A percentile compares a stretch with the other conserved stretches of the same genome.
These are phyloP conservation scores for Drosophila falleni DNA, from an alignment of 2,888 invertebrate species.

Conservation along the genomic window DNA sequence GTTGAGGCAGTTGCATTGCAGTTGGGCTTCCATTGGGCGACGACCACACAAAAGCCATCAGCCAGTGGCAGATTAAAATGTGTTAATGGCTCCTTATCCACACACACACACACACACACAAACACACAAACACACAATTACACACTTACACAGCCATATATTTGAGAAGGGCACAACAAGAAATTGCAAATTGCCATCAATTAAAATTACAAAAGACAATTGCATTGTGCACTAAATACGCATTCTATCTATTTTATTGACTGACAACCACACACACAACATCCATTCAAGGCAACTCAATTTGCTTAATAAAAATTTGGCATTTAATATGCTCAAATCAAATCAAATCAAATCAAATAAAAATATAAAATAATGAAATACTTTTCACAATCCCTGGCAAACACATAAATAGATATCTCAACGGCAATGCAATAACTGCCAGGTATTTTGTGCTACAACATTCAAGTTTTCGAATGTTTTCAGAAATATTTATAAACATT, in stretches of 20 bases:
- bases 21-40: conserved; percentile 24
- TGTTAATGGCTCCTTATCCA: conserved; percentile 72
- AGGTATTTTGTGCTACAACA: conserved; percentile 43
- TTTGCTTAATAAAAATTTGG: conserved; percentile 22
- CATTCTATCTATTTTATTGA: conserved; percentile 19
- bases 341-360: conserved; percentile 38
- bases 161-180: conserved; percentile 6
- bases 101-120: conserved; percentile 2
- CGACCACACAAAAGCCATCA: conserved; percentile 77
- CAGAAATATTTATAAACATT: conserved; percentile 59
- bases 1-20: conserved; percentile 26
- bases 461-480: conserved; percentile 57
- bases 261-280: conserved; percentile 3
- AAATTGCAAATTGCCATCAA: conserved; percentile 71
- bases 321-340: conserved; percentile 56
- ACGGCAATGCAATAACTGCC: conserved; percentile 32
- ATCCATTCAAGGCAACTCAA: conserved; percentile 2
- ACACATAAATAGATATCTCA: background rate
- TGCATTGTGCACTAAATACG: conserved; percentile 40
- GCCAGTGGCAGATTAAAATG: conserved; percentile 78
- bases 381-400: background rate
- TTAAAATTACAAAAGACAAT: conserved; percentile 67
- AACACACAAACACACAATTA: background rate
- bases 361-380: background rate
- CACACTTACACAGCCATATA: background rate